Evolutionary conservation across 2,888 invertebrate genomes (phyloP), one percentile per base, ranked within the genome.

Genomic region (Cryptus viduatorius): DNA sequence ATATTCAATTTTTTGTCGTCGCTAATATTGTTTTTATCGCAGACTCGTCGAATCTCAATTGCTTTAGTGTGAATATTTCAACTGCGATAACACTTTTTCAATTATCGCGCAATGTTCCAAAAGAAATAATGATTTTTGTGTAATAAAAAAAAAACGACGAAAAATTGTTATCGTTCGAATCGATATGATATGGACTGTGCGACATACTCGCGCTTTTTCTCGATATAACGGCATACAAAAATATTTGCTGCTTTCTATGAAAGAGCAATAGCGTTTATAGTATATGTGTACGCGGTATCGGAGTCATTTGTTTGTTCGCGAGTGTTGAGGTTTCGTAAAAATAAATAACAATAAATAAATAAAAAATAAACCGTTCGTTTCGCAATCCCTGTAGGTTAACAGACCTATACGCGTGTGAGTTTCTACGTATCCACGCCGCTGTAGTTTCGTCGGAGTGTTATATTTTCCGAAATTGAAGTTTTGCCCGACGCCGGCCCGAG

Each of bases 391-490:
- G 19, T 16, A 53, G 53, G 53, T 53, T 16, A 53, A 53, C 19
- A 19, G 16, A 53, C 19, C 19, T 53, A 3, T 2, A 19, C 53
- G 53, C 19, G 53, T 16, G 53, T 53, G 53, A 5, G 19, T 19
- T 53, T 53, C 53, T 10, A n/a, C 19, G 53, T 53, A 53, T 53
- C 19, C 19, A 19, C 53, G 53, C 12, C 10, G 53, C 53, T 19
- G 10, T 19, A 53, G 16, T 53, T 8, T 7, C 16, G 19, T 53
- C 53, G 53, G 53, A 16, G 53, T 19, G 53, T 53, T 53, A 19
- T 53, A 53, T 19, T 53, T 53, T 53, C 16, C 19, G 37, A 53
- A n/a, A 53, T 53, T 53, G 53, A 16, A 53, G 53, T 19, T 53
- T 53, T 53, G 53, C 53, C 19, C 53, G 19, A 53, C 7, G 37